Evolutionary conservation across 2,113 vertebrate genomes (phyloP).

Genomic region (Microcebus ravelobensis): DNA sequence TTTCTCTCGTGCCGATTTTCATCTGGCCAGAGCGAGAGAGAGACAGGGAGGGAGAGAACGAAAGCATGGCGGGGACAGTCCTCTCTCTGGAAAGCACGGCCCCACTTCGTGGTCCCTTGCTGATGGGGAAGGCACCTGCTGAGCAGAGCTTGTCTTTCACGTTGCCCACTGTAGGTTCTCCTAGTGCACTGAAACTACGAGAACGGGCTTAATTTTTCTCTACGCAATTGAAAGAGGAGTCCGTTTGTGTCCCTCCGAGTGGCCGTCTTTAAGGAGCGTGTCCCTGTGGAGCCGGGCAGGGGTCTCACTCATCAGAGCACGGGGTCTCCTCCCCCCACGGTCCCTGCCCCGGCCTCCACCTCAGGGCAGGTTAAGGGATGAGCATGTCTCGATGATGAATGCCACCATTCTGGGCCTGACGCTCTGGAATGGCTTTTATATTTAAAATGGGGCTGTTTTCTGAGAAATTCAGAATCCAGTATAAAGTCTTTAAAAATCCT

Average conservation of each 20-base stretch:
- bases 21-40: background rate
- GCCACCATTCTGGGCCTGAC: background rate
- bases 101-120: background rate
- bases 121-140: background rate
- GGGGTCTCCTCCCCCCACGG: background rate
- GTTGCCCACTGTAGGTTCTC: background rate
- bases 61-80: background rate
- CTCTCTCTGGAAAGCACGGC: background rate
- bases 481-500: background rate
- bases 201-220: background rate
- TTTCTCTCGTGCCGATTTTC: background rate
- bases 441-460: background rate
- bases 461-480: background rate
- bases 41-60: background rate
- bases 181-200: background rate
- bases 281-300: rapidly evolving
- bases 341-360: background rate
- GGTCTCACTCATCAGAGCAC: background rate
- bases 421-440: background rate
- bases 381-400: background rate
- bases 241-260: background rate
- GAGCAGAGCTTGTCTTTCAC: background rate
- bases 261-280: background rate
- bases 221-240: background rate
- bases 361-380: background rate